Base-by-base conservation (phyloP, 2,797 vertebrate genomes). In the Todus mexicanus region DNA sequence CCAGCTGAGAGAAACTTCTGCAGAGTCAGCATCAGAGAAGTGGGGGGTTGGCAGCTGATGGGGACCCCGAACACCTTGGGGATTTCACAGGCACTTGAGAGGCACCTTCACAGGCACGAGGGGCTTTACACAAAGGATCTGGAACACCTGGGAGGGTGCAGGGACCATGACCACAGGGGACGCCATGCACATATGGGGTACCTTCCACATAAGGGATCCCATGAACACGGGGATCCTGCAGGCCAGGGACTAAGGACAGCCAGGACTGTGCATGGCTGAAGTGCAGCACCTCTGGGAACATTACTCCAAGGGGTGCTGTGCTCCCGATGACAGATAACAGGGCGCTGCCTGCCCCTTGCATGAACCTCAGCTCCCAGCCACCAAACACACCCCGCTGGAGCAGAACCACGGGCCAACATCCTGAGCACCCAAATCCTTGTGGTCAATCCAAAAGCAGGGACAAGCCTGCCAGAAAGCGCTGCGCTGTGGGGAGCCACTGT, bases 141-240 rank as follows among this genome's bases (percentile, higher is more conserved):
- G 29, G 33, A 31, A 45, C 27, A 38, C 35, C 12, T 0, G 23
- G 43, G n/a, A 53, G 21, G 42, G 31, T 51, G 45, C 60, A 38
- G 26, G 66, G 23, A 14, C 3, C 21, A 31, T 6, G 17, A 37
- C 25, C 11, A 17, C 5, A 11, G 57, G 50, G 48, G 43, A 53
- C 4, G 5, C 15, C 16, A 5, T 5, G 3, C 26, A 31, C 15
- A 11, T 54, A 21, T 2, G 15, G 27, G 17, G 22, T 7, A 5
- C 15, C 13, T n/a, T 21, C 5, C 18, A 15, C n/a, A 11, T 1
- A 50, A n/a, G n/a, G 27, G 1, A n/a, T 4, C 3, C 19, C 21
- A 4, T 2, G 13, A 35, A 25, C 29, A 26, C 1, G 13, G 51
- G 21, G 11, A 76, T 50, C 16, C 51, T 20, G 38, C 25, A 23